phyloP scores from a whole-genome alignment of 2,888 invertebrate species.

The Dasypogon diadema region DNA sequence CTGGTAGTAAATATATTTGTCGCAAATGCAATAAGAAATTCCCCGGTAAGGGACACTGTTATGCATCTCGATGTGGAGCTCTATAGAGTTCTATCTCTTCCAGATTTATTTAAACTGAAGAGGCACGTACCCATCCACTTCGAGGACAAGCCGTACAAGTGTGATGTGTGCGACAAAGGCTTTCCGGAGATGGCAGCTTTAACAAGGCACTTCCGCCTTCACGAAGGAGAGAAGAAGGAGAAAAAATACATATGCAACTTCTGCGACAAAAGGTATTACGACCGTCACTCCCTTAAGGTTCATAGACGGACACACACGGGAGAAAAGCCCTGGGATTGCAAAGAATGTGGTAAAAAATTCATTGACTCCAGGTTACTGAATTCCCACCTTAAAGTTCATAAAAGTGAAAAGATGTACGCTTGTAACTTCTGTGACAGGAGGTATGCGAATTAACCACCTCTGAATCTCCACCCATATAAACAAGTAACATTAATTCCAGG shows the following conservation, averaged over 20 bases:
- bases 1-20: constrained; percentile 67
- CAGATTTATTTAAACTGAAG: constrained; percentile 67
- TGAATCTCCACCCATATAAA: not conserved
- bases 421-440: constrained; percentile 73
- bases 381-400: constrained; percentile 72
- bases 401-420: constrained; percentile 70
- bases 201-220: constrained; percentile 70
- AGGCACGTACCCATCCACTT: constrained; percentile 72
- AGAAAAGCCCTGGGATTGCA: constrained; percentile 67
- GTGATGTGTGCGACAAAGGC: constrained; percentile 70
- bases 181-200: constrained; percentile 72
- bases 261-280: constrained; percentile 71
- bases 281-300: constrained; percentile 63
- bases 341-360: constrained; percentile 68
- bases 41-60: constrained; percentile 65
- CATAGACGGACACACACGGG: constrained; percentile 69
- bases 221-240: constrained; percentile 70
- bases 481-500: constrained; percentile 61
- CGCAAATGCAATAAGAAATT: constrained; percentile 70
- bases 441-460: constrained; percentile 60
- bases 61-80: not conserved
- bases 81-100: not conserved
- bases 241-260: constrained; percentile 70
- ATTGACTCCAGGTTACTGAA: constrained; percentile 68
- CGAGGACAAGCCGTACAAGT: constrained; percentile 70